These are phyloP conservation scores for Megaptera novaeangliae DNA, from an alignment of 2,113 vertebrate species.

Conservation along the genomic window DNA sequence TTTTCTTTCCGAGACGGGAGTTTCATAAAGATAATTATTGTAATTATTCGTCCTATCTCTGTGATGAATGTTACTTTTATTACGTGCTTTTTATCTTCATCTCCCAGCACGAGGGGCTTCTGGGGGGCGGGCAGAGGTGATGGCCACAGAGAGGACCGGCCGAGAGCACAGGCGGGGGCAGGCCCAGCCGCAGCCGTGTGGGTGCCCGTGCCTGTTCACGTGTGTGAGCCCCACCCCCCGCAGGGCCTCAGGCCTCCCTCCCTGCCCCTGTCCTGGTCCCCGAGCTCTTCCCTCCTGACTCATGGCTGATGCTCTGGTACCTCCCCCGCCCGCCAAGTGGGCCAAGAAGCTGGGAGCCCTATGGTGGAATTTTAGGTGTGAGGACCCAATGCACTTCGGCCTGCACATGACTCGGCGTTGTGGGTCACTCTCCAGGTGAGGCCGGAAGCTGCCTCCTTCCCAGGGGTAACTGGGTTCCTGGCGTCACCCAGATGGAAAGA, in stretches of 20 bases:
- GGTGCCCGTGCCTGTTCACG: background rate
- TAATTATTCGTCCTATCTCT: slow-evolving; percentile 39
- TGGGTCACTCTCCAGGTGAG: background rate
- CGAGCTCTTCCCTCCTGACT: background rate
- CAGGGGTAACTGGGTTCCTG: background rate
- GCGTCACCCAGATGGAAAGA: background rate
- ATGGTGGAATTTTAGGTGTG: background rate
- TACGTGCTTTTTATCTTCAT: background rate
- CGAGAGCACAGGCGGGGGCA: background rate
- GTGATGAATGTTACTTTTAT: background rate
- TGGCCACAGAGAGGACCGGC: accelerated
- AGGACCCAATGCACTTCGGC: background rate
- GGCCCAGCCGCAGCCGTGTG: accelerated
- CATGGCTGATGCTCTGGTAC: background rate
- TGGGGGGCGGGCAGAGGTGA: background rate
- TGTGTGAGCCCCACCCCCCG: accelerated
- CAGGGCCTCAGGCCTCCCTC: no score
- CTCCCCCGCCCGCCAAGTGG: accelerated
- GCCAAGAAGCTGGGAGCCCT: background rate
- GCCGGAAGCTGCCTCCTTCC: background rate
- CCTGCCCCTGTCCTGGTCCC: background rate
- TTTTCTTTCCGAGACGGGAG: slow-evolving; percentile 39
- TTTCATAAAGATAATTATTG: slow-evolving; percentile 41
- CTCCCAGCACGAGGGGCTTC: background rate
- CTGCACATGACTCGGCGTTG: accelerated